These are phyloP conservation scores for Ochropleura plecta DNA, from an alignment of 2,888 invertebrate genomes.

Conservation along the genomic window DNA sequence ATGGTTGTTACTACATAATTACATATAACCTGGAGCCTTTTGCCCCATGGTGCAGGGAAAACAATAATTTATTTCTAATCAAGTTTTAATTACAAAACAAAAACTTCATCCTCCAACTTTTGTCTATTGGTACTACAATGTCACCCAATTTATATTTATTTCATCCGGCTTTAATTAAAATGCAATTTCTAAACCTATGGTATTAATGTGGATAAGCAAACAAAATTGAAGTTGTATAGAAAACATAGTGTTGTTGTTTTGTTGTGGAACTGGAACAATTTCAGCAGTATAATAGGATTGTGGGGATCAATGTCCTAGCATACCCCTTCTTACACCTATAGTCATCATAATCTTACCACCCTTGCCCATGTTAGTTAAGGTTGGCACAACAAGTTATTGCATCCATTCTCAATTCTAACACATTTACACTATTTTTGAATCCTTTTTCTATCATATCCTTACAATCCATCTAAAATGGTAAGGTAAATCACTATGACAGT, in stretches of 20 bases:
- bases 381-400: neutral
- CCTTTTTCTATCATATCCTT: neutral
- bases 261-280: no score
- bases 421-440: neutral
- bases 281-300: no score
- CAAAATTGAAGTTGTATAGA: no score
- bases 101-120: neutral
- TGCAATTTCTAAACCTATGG: no score
- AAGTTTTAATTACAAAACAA: neutral
- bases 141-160: neutral
- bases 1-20: slow-evolving; percentile 84
- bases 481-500: neutral
- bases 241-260: no score
- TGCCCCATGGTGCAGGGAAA: neutral
- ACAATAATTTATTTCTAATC: neutral
- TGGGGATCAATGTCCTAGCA: no score
- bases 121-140: neutral
- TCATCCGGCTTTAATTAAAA: neutral
- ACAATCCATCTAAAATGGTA: neutral
- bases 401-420: neutral
- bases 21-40: neutral
- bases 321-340: no score
- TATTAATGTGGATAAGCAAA: no score
- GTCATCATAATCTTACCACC: no score
- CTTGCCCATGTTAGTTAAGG: no score